Evolutionary conservation across 2,113 vertebrate genomes (phyloP), one percentile per base, ranked within the genome.

Genomic region (Protobothrops mucrosquamatus): DNA sequence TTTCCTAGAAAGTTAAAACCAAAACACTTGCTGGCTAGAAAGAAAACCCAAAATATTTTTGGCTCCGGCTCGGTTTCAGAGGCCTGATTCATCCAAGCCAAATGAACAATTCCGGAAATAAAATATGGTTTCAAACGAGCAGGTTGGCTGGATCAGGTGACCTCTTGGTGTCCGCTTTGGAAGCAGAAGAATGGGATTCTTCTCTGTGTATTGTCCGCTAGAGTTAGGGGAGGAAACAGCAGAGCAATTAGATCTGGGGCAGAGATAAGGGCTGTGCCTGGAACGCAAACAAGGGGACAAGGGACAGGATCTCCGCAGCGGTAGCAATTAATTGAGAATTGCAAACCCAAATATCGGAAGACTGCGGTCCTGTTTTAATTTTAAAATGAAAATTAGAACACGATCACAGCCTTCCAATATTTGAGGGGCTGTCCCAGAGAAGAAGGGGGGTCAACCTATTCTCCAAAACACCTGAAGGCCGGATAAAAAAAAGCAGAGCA

Each of bases 1-100:
- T 48, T 87, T 93, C 92, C 92, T 87, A 87, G 56, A 90, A 87
- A 92, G 64, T 88, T 59, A 74, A 85, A 54, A 43, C 55, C 8
- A 29, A 90, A 90, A 86, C 88, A 43, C 34, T 85, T 18, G 9
- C 26, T 23, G 39, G 0, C 46, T 10, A 29, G 55, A 51, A 90
- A 57, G 29, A 20, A 89, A 85, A 46, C 34, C 59, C 12, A 43
- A 92, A 89, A 39, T 24, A 11, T 64, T 69, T 51, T 64, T 8
- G 43, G n/a, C 24, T 43, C 48, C 11, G 12, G 26, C 22, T 92
- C 2, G 1, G 2, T 87, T 74, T 74, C 0, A 51, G 23, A 55
- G 22, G 34, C 43, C 39, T 43, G 2, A 20, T 69, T 88, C 26
- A 59, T 39, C 55, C 57, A 52, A 23, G 43, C 29, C 46, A 4